Evolutionary conservation across 1,140 invertebrate genomes (phyloP).

Genomic region (Sitodiplosis mosellana): DNA sequence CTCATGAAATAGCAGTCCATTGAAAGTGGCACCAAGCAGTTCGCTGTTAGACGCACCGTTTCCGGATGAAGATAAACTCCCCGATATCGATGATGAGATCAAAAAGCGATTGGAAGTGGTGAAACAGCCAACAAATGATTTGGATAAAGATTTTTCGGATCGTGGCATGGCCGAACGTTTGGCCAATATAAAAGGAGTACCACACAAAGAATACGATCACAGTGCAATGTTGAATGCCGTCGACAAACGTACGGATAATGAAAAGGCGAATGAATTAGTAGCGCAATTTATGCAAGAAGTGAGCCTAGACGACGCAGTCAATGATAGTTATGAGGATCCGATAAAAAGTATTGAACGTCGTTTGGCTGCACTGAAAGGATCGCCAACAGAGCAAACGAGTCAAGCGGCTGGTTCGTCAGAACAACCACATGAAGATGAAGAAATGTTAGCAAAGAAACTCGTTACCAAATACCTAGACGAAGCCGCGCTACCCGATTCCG

Average conservation of each 20-base stretch:
- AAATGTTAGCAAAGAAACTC: neutral
- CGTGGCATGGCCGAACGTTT: conserved; percentile 32
- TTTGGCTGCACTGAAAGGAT: conserved; percentile 22
- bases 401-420: conserved; percentile 20
- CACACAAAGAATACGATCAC: conserved; percentile 17
- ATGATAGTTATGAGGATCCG: conserved; percentile 29
- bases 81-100: conserved; percentile 30
- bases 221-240: conserved; percentile 17
- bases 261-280: conserved; percentile 39
- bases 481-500: conserved; percentile 11
- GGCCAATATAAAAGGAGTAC: conserved; percentile 33
- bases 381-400: conserved; percentile 13
- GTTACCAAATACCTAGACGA: conserved; percentile 14
- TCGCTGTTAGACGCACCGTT: neutral
- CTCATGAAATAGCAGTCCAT: conserved; percentile 25
- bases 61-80: conserved; percentile 20
- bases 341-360: conserved; percentile 30
- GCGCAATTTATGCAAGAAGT: conserved; percentile 36
- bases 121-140: conserved; percentile 20
- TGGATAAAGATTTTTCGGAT: conserved; percentile 21
- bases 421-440: conserved; percentile 26
- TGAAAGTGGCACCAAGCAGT: conserved; percentile 7
- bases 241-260: conserved; percentile 34
- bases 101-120: conserved; percentile 37
- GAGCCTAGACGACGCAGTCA: conserved; percentile 27